These are phyloP conservation scores for Myzus persicae DNA, from an alignment of 1,140 invertebrate species.

Conservation along the genomic window DNA sequence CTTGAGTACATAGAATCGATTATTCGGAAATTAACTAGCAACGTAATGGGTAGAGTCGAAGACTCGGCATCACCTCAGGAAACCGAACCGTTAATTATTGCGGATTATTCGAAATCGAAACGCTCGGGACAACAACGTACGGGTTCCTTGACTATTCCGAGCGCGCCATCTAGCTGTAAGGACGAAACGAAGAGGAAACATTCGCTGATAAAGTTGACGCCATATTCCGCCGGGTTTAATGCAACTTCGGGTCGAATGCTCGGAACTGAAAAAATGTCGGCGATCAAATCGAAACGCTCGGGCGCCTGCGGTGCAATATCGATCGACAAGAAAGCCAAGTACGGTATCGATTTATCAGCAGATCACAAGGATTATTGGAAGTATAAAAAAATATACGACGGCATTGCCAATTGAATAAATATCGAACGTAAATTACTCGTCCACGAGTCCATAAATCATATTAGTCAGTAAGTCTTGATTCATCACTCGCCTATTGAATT, in stretches of 20 bases:
- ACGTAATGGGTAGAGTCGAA: not conserved
- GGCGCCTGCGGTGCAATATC: not conserved
- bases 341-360: not conserved
- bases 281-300: not conserved
- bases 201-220: not conserved
- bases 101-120: not conserved
- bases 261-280: not conserved
- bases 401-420: not conserved
- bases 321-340: not conserved
- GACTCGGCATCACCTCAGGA: too few relatives aligned
- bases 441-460: too few relatives aligned
- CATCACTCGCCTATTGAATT: too few relatives aligned
- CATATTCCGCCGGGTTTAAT: not conserved
- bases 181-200: not conserved
- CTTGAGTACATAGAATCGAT: not conserved
- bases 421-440: not conserved
- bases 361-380: constrained; percentile 27
- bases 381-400: not conserved
- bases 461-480: too few relatives aligned
- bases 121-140: too few relatives aligned
- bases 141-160: not conserved
- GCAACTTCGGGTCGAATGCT: not conserved
- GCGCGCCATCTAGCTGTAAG: not conserved
- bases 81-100: not conserved
- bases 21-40: not conserved